A percentile compares a stretch with the other conserved stretches of the same genome.
phyloP scores from a whole-genome alignment of 2,888 invertebrate species.

The Carterocephalus palaemon region DNA sequence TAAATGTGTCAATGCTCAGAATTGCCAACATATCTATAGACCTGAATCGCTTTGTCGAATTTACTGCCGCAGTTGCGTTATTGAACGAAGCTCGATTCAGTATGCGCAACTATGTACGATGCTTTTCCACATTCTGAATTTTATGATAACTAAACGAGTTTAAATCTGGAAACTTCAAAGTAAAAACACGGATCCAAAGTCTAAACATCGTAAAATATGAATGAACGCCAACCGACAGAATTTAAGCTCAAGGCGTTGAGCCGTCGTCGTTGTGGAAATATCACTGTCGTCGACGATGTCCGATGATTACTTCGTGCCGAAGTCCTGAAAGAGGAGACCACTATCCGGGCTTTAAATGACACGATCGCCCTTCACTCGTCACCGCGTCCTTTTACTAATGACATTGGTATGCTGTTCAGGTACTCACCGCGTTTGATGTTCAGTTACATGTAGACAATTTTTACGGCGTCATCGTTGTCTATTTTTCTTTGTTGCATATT shows the following conservation, averaged over 20 bases:
- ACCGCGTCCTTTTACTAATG: constrained; percentile 51
- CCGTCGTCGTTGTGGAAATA: constrained; percentile 8
- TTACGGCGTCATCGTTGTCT: constrained; percentile 3
- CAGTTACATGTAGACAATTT: constrained; percentile 2
- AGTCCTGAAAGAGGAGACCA: constrained; percentile 12
- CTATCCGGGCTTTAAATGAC: constrained; percentile 41
- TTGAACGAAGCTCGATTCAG: not conserved
- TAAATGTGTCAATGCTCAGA: constrained; percentile 22
- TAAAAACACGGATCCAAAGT: constrained; percentile 1
- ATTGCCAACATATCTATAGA: constrained; percentile 15
- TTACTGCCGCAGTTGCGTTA: constrained; percentile 3
- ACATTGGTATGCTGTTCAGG: constrained; percentile 44
- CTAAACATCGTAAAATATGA: constrained; percentile 10
- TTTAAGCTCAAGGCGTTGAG: constrained; percentile 10
- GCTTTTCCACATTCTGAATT: not conserved
- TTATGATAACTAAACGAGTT: constrained; percentile 3
- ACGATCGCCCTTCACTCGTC: constrained; percentile 54
- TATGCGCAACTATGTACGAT: no score
- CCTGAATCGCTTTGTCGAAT: constrained; percentile 13
- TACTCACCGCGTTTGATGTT: constrained; percentile 30
- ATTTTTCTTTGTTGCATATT: no score
- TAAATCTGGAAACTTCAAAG: constrained; percentile 12
- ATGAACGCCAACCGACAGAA: constrained; percentile 1
- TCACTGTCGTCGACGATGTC: constrained; percentile 13
- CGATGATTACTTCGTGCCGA: constrained; percentile 12